Evolutionary conservation across 37 sponge, comb jelly and placozoan genomes (phyloP), one percentile per base, ranked within the genome.

Genomic region (Cliona cf. orientalis): DNA sequence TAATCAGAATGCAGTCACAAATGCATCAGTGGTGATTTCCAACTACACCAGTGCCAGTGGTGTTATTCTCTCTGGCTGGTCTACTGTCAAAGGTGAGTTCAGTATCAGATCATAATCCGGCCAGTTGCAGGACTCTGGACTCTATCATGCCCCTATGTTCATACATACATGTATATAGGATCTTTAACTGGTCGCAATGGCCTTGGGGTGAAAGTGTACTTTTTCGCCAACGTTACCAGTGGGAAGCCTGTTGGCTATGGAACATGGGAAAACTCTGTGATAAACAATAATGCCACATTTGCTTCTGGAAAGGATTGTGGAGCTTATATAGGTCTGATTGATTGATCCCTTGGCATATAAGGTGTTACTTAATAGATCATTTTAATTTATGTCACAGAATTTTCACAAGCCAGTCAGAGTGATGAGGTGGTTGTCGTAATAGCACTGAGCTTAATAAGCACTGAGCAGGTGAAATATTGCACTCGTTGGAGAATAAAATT

Each of bases 101-200:
- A 49, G 53, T 14, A 49, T 14, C 53, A 49, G n/a, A n/a, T n/a
- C n/a, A n/a, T n/a, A n/a, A n/a, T n/a, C n/a, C n/a, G n/a, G n/a
- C n/a, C n/a, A n/a, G n/a, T n/a, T n/a, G n/a, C n/a, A n/a, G n/a
- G n/a, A n/a, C n/a, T n/a, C n/a, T n/a, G n/a, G n/a, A n/a, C n/a
- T n/a, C n/a, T n/a, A n/a, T n/a, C n/a, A n/a, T n/a, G n/a, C n/a
- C n/a, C n/a, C n/a, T n/a, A n/a, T n/a, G n/a, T n/a, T n/a, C n/a
- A n/a, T n/a, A n/a, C n/a, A n/a, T n/a, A n/a, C n/a, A n/a, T n/a
- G n/a, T 2, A 53, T 43, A 62, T n/a, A 81, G 89, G 89, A 9
- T 55, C 71, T 43, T 39, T 88, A 36, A 88, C 89, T 46, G 82
- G 89, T 25, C 67, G 89, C 1, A 88, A 88, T 76, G 89, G 89